A percentile compares a stretch with the other conserved stretches of the same genome.
phyloP scores from a whole-genome alignment of 1,140 invertebrate genomes.

The Hetaerina americana region DNA sequence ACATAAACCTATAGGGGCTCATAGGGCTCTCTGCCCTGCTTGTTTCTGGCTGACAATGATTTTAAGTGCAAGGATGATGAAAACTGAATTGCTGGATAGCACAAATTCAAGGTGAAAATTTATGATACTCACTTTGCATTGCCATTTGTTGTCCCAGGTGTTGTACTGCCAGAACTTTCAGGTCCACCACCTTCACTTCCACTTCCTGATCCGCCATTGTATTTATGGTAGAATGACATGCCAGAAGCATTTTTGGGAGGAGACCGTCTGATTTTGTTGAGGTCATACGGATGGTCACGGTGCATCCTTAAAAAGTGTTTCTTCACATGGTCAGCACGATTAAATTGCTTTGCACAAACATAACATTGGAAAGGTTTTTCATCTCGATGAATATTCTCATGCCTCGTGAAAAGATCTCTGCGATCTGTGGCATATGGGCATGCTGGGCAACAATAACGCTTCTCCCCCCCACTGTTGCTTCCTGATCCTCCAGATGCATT shows the following conservation, averaged over 20 bases:
- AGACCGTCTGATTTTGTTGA: constrained; percentile 60
- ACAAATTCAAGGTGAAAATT: too few relatives aligned
- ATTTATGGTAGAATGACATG: constrained; percentile 31
- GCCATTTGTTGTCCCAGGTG: not conserved
- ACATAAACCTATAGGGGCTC: too few relatives aligned
- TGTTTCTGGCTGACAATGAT: too few relatives aligned
- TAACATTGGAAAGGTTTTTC: constrained; percentile 90
- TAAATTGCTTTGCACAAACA: constrained; percentile 82
- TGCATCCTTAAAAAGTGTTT: constrained; percentile 88
- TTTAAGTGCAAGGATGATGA: too few relatives aligned
- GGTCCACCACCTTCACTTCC: not conserved
- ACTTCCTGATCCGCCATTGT: constrained; percentile 12
- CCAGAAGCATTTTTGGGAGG: constrained; percentile 34
- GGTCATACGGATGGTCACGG: constrained; percentile 67
- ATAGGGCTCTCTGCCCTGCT: too few relatives aligned
- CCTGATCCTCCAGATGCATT: not conserved
- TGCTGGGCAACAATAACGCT: constrained; percentile 70
- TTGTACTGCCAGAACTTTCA: not conserved
- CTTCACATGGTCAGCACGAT: constrained; percentile 87
- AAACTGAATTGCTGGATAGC: too few relatives aligned
- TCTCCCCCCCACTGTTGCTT: constrained; percentile 28
- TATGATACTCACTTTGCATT: not conserved
- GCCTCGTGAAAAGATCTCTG: constrained; percentile 83
- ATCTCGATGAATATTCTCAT: constrained; percentile 90
- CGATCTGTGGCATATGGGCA: constrained; percentile 85